Base-by-base conservation (phyloP, 1,140 invertebrate genomes). In the Wiebesia pumilae region DNA sequence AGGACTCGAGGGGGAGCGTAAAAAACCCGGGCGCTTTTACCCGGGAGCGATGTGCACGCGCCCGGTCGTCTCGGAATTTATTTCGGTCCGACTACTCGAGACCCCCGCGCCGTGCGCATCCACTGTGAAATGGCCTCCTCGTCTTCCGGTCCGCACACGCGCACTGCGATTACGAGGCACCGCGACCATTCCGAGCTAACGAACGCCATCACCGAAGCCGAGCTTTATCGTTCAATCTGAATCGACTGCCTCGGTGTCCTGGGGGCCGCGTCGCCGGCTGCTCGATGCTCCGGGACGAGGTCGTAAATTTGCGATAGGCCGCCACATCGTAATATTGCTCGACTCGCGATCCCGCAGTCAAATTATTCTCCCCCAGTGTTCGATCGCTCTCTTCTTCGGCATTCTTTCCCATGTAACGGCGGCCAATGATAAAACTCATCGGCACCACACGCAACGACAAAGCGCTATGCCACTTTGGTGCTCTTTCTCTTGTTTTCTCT, bases 51-150 rank as follows among this genome's bases (percentile, higher is more conserved):
- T 33, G n/a, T 19, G 38, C 19, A 6, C 69, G 35, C 16, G 69
- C 6, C 16, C 69, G 14, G 19, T 14, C 38, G 71, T 71, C 69
- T 40, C 40, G 40, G 71, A 38, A 43, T 33, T 75, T 75, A 75
- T 43, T 75, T 43, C 38, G 71, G 38, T 75, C 71, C 69, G 69
- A 24, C 69, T 40, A 35, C 38, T 40, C 69, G 71, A 27, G 71
- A 43, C 6, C 38, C 71, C n/a, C 38, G 38, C 24, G 4, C 27
- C 24, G 58, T 4, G 4, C 38, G 38, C 71, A 75, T 75, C 71
- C 30, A 38, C 38, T 75, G 71, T 75, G 71, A 75, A 75, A 75
- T 75, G 71, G 30, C n/a, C 67, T n/a, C 30, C 38, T 21, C 71
- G 71, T 24, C n/a, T 75, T 73, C 35, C 71, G 38, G 71, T 75